These are phyloP conservation scores for Oxyura jamaicensis DNA, from an alignment of 2,113 vertebrate species.

Conservation along the genomic window DNA sequence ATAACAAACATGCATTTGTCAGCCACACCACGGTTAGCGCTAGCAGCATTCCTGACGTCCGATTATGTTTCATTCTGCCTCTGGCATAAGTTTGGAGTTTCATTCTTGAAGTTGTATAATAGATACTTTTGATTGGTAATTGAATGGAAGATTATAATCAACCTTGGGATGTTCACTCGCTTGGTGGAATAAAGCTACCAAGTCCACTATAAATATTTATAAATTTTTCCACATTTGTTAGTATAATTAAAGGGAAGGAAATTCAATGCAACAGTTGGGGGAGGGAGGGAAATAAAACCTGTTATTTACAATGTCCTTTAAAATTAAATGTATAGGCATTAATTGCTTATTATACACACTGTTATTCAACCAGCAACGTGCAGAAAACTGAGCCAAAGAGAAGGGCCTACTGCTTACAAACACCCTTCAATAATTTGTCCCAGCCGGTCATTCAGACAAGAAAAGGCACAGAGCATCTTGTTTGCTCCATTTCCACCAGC, in stretches of 20 bases:
- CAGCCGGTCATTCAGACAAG: constrained; percentile 8
- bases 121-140: constrained; percentile 52
- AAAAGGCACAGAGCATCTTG: constrained; percentile 14
- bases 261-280: constrained; percentile 68
- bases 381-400: constrained; percentile 42
- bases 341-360: constrained; percentile 59
- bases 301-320: constrained; percentile 65
- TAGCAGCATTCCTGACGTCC: neutral
- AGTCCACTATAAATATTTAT: constrained; percentile 70
- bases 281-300: constrained; percentile 62
- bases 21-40: neutral
- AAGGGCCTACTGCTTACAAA: constrained; percentile 36
- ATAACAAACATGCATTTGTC: constrained; percentile 3
- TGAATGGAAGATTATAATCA: constrained; percentile 64
- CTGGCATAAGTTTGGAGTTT: constrained; percentile 54
- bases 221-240: constrained; percentile 62
- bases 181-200: constrained; percentile 44
- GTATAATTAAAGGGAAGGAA: constrained; percentile 65
- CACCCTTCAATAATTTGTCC: constrained; percentile 28
- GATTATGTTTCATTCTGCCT: constrained; percentile 5
- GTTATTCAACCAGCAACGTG: constrained; percentile 39
- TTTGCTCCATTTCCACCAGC: neutral
- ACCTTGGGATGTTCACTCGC: constrained; percentile 41
- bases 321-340: constrained; percentile 66
- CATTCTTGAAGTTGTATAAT: constrained; percentile 46